Evolutionary conservation across 2,888 invertebrate species (phyloP).

Genomic region (Polymixis flavicincta): DNA sequence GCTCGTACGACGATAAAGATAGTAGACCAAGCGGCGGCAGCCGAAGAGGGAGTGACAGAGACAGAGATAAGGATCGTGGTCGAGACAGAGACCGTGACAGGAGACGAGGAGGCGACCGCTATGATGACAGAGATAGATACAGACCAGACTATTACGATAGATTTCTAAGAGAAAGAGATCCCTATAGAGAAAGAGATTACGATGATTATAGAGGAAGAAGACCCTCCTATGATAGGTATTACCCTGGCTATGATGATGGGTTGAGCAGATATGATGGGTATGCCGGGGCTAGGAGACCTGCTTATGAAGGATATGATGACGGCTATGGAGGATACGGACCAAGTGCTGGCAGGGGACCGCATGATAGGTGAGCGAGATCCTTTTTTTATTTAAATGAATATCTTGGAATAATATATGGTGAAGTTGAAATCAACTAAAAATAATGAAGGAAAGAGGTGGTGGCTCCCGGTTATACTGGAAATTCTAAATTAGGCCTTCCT

Average conservation of each 20-base stretch:
- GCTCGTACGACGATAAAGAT: conserved; percentile 77
- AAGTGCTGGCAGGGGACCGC: conserved; percentile 83
- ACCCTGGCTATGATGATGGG: conserved; percentile 75
- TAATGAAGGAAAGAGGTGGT: not conserved
- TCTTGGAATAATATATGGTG: not conserved
- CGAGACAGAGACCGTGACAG: conserved; percentile 76
- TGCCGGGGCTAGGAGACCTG: conserved; percentile 73
- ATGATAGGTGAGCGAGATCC: conserved; percentile 83
- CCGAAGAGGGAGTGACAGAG: conserved; percentile 76
- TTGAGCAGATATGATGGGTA: conserved; percentile 70
- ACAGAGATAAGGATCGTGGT: conserved; percentile 74
- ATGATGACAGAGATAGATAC: conserved; percentile 84
- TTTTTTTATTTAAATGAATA: not conserved
- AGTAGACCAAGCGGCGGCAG: conserved; percentile 73
- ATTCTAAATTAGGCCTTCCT: too few species aligned
- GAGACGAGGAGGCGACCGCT: conserved; percentile 67
- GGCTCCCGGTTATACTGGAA: not conserved
- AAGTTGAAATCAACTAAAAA: not conserved
- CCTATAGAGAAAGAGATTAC: conserved; percentile 81
- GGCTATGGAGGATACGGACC: conserved; percentile 83
- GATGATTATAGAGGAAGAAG: conserved; percentile 82
- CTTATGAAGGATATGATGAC: conserved; percentile 79
- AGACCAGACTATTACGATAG: conserved; percentile 86
- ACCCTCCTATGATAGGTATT: conserved; percentile 80
- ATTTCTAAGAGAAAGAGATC: conserved; percentile 84